Evolutionary conservation across 2,113 vertebrate species (phyloP).

Genomic region (Nerophis lumbriciformis): DNA sequence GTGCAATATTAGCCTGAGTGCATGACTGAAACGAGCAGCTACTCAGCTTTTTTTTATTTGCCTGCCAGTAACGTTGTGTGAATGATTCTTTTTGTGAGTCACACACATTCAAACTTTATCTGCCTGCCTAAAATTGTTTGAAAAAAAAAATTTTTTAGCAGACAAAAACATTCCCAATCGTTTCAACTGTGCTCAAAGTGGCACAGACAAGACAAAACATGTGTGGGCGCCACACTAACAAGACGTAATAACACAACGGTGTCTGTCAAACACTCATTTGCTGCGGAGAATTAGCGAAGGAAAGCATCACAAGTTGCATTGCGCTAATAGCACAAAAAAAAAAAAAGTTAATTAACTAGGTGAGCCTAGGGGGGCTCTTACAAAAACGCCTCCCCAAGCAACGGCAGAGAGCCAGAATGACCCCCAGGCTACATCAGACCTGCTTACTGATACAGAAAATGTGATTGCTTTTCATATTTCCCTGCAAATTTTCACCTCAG

Average conservation of each 20-base stretch:
- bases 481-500: slow-evolving; percentile 63
- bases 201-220: background rate
- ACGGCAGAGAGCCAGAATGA: slow-evolving; percentile 64
- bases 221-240: background rate
- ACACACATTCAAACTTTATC: background rate
- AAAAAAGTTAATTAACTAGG: slow-evolving; percentile 74
- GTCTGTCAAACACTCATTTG: slow-evolving; percentile 32
- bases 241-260: background rate
- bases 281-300: slow-evolving; percentile 40
- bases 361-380: slow-evolving; percentile 66
- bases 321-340: slow-evolving; percentile 38
- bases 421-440: slow-evolving; percentile 68
- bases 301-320: slow-evolving; percentile 51
- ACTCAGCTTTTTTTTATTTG: background rate
- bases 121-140: background rate
- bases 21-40: background rate
- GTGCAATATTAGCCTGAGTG: background rate
- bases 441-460: slow-evolving; percentile 80
- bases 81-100: background rate
- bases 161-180: background rate
- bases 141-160: too few species aligned
- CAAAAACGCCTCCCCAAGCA: slow-evolving; percentile 70
- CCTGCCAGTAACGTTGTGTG: background rate
- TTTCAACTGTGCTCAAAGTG: slow-evolving; percentile 6
- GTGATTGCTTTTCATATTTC: slow-evolving; percentile 76